These are phyloP conservation scores for Drosophila percnosoma DNA, from an alignment of 2,888 invertebrate species.

Conservation along the genomic window DNA sequence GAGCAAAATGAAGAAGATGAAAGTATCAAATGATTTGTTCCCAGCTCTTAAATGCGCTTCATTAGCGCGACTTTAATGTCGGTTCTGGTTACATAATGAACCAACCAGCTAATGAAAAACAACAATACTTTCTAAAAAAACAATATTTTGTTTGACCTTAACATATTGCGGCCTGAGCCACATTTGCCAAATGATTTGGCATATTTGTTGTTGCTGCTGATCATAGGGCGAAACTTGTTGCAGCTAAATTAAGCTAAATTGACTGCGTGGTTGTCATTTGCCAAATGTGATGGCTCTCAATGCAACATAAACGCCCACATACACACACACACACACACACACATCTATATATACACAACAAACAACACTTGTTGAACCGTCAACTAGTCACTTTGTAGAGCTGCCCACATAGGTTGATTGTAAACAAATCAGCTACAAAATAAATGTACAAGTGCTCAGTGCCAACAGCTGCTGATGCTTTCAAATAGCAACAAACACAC, in stretches of 20 bases:
- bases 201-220: conserved; percentile 23
- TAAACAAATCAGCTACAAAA: conserved; percentile 63
- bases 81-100: conserved; percentile 74
- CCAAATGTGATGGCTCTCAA: conserved; percentile 50
- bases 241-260: conserved; percentile 21
- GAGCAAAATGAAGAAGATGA: conserved; percentile 30
- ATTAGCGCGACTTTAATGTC: conserved; percentile 69
- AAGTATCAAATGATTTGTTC: conserved; percentile 66
- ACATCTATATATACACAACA: neutral
- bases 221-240: conserved; percentile 28
- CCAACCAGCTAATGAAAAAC: conserved; percentile 23
- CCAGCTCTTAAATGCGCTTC: conserved; percentile 51
- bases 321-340: conserved; percentile 10
- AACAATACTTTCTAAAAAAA: conserved; percentile 68
- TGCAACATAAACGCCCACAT: conserved; percentile 28
- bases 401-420: conserved; percentile 53
- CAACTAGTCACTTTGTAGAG: conserved; percentile 34
- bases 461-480: conserved; percentile 27
- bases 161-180: conserved; percentile 37
- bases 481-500: conserved; percentile 20
- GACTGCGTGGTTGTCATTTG: conserved; percentile 44
- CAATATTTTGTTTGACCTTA: conserved; percentile 58
- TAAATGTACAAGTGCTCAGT: conserved; percentile 28
- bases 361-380: conserved; percentile 12
- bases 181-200: conserved; percentile 56